These are phyloP conservation scores for Platyrinchus mystaceus DNA, from an alignment of 2,797 vertebrate genomes.

Conservation along the genomic window DNA sequence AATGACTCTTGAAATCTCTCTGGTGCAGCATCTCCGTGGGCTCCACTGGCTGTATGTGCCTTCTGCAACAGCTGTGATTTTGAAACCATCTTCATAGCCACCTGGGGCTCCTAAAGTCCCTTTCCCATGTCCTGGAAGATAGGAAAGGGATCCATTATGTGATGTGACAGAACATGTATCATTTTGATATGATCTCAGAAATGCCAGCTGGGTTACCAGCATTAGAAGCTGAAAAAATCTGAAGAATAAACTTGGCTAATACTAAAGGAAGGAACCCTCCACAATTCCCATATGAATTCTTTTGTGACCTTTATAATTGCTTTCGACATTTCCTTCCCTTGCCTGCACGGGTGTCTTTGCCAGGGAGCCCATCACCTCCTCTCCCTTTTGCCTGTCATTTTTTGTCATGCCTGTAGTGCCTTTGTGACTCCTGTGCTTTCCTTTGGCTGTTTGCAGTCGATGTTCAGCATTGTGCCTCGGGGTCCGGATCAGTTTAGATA, in stretches of 20 bases:
- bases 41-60: rapidly evolving
- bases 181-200: background rate
- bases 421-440: background rate
- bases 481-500: background rate
- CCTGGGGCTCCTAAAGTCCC: background rate
- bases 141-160: background rate
- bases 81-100: background rate
- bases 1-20: background rate
- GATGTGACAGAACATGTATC: background rate
- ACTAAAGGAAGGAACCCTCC: background rate
- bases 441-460: background rate
- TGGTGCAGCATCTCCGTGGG: background rate
- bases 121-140: background rate
- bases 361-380: background rate
- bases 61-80: background rate
- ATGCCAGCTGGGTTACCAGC: background rate
- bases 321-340: background rate
- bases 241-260: background rate
- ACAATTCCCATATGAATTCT: background rate
- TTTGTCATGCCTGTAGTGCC: background rate
- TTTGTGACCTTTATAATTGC: background rate
- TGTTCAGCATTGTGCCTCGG: background rate
- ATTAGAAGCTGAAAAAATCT: background rate
- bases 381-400: background rate
- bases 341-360: background rate